These are phyloP conservation scores for Melipona bicolor DNA, from an alignment of 2,888 invertebrate species.

Conservation along the genomic window DNA sequence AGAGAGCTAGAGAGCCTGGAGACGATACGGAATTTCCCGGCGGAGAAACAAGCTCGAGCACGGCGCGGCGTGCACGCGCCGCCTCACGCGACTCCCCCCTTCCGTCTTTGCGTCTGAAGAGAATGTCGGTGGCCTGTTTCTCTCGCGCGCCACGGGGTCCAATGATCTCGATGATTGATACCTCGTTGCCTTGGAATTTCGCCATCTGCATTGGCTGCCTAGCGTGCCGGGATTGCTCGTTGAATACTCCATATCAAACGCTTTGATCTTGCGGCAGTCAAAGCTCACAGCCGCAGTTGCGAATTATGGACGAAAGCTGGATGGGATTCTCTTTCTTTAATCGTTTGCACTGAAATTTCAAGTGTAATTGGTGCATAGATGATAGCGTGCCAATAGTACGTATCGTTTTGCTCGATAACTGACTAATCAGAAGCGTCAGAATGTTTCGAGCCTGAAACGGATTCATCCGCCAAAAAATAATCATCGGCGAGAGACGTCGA, in stretches of 20 bases:
- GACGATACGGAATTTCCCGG: slow-evolving; percentile 72
- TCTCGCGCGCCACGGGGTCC: slow-evolving; percentile 10
- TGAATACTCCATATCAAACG: neutral
- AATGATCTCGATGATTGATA: slow-evolving; percentile 42
- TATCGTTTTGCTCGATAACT: neutral
- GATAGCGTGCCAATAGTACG: neutral
- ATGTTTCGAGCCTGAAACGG: neutral
- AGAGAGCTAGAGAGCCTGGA: slow-evolving; percentile 26
- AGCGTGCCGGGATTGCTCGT: neutral
- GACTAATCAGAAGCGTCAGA: neutral
- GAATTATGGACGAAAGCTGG: neutral
- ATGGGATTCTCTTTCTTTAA: neutral
- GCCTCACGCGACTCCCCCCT: slow-evolving; percentile 40
- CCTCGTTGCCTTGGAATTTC: slow-evolving; percentile 25
- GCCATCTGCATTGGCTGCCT: neutral
- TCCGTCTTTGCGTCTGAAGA: slow-evolving; percentile 7
- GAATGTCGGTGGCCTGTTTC: slow-evolving; percentile 26
- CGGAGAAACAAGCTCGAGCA: slow-evolving; percentile 59
- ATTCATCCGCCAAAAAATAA: neutral
- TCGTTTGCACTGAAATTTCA: neutral
- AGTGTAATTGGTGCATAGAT: neutral
- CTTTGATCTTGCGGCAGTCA: slow-evolving; percentile 7
- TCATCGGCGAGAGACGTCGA: neutral
- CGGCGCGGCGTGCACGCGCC: slow-evolving; percentile 42
- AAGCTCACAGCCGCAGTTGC: neutral